Conservation (phyloP, 2,113 vertebrate species). For the Scartelaos histophorus region DNA sequence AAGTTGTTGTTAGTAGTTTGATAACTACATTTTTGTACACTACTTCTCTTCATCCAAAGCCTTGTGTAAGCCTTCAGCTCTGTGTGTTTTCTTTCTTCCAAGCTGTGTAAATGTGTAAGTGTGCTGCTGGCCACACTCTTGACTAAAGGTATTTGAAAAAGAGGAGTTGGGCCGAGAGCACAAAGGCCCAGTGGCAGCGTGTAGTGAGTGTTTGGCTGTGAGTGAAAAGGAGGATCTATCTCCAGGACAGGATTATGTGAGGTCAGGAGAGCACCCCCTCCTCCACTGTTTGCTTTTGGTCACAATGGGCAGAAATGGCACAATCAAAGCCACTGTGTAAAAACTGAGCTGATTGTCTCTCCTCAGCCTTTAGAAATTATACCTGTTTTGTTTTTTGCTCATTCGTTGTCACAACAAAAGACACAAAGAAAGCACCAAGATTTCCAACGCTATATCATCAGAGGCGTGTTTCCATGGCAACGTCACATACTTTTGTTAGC, state of each 20-base stretch:
- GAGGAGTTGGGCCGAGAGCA: slow-evolving; percentile 43
- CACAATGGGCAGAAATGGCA: slow-evolving; percentile 49
- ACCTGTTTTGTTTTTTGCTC: slow-evolving; percentile 13
- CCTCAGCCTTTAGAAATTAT: not conserved
- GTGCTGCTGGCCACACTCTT: slow-evolving; percentile 17
- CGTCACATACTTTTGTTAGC: slow-evolving; percentile 20
- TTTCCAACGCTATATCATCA: slow-evolving; percentile 19
- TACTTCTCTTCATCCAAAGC: not conserved
- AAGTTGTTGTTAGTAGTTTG: not conserved
- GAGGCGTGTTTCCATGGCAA: slow-evolving; percentile 33
- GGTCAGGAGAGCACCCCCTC: slow-evolving; percentile 38
- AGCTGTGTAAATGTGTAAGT: slow-evolving; percentile 22
- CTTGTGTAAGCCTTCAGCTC: not conserved
- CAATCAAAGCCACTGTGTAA: slow-evolving; percentile 16
- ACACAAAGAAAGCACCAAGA: slow-evolving; percentile 11
- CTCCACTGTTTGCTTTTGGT: slow-evolving; percentile 29
- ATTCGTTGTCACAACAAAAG: slow-evolving; percentile 9
- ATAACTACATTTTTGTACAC: not conserved
- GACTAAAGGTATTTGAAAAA: slow-evolving; percentile 23
- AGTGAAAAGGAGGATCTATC: slow-evolving; percentile 36
- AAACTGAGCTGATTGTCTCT: slow-evolving; percentile 20
- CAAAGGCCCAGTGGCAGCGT: slow-evolving; percentile 34
- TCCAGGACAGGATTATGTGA: slow-evolving; percentile 53
- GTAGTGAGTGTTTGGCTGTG: slow-evolving; percentile 35
- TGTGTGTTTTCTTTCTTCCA: slow-evolving; percentile 8